These are phyloP conservation scores for Carassius auratus DNA, from an alignment of 2,113 vertebrate species.

Conservation along the genomic window DNA sequence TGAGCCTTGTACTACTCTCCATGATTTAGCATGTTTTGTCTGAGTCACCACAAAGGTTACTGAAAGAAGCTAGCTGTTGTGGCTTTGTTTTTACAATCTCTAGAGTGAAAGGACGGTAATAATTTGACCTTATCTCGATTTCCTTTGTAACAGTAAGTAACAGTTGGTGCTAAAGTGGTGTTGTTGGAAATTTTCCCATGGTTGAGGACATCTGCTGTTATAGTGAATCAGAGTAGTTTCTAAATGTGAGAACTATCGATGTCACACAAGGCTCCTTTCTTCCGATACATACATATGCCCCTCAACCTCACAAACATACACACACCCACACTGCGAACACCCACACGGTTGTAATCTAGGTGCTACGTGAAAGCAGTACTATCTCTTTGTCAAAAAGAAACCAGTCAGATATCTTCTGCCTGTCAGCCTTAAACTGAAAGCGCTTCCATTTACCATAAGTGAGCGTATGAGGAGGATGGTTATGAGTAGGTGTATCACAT, in stretches of 20 bases:
- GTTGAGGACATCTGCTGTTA: conserved; percentile 42
- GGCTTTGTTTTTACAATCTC: conserved; percentile 48
- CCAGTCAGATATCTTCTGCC: conserved; percentile 43
- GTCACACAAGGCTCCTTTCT: conserved; percentile 22
- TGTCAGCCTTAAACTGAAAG: conserved; percentile 67
- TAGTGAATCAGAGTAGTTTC: conserved; percentile 55
- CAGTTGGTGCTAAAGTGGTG: neutral
- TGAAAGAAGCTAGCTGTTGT: conserved; percentile 11
- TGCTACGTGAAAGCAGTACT: conserved; percentile 57
- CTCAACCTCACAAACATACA: conserved; percentile 52
- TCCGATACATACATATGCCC: conserved; percentile 44
- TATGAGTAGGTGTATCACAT: conserved; percentile 50
- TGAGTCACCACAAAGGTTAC: conserved; percentile 27
- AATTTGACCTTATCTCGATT: conserved; percentile 28
- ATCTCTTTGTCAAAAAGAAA: conserved; percentile 67
- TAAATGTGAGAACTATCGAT: conserved; percentile 45
- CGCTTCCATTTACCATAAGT: conserved; percentile 75
- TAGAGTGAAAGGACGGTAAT: conserved; percentile 17
- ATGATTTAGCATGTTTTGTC: conserved; percentile 32
- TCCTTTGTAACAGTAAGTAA: neutral
- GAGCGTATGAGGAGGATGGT: conserved; percentile 51
- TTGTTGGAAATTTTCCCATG: conserved; percentile 45
- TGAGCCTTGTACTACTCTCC: neutral
- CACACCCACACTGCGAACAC: conserved; percentile 54
- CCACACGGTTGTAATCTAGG: conserved; percentile 55